Base-by-base conservation (phyloP, 2,113 vertebrate genomes). In the Cynopterus brachyotis region DNA sequence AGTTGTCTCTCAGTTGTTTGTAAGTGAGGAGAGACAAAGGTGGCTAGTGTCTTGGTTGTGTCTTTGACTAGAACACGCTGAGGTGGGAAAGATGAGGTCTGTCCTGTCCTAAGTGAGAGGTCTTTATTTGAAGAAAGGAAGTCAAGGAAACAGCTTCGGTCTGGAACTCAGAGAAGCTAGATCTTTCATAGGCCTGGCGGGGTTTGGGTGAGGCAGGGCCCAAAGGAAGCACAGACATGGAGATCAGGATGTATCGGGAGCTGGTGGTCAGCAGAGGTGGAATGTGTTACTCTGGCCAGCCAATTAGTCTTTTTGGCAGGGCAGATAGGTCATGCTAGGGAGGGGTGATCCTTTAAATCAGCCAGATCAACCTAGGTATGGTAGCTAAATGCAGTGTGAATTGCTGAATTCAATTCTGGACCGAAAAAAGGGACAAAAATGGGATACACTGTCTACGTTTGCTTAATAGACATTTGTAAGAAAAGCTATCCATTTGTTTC, bases 381-480 rank as follows among this genome's bases (percentile, higher is more conserved):
- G 19, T 24, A 47, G 12, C 12, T 55, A 45, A 83, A n/a, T 75
- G 35, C 0, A 15, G 1, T 11, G 1, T 59, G 35, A 13, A 12
- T 83, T 50, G 22, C 62, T 55, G 40, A 78, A 35, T 81, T 62
- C 24, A 92, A 3, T 40, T 73, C 22, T 73, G 67, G 45, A 40
- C 13, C 2, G 6, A 24, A 32, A 30, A 75, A 62, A 81, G 80
- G n/a, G 5, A 17, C 15, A 37, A 50, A 32, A 9, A 1, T 72
- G 24, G 30, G 11, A 35, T 32, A 15, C 64, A 35, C 2, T 62
- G 53, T 45, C 72, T 60, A 42, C 40, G 15, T 72, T 57, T 86
- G 24, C 55, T 69, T 91, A 32, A 45, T 17, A 66, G 47, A 22
- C 60, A 79, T 87, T 92, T 78, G 20, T 64, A 59, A 84, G 9